These are phyloP conservation scores for Pogonocherus hispidulus DNA, from an alignment of 2,888 invertebrate species.

Conservation along the genomic window DNA sequence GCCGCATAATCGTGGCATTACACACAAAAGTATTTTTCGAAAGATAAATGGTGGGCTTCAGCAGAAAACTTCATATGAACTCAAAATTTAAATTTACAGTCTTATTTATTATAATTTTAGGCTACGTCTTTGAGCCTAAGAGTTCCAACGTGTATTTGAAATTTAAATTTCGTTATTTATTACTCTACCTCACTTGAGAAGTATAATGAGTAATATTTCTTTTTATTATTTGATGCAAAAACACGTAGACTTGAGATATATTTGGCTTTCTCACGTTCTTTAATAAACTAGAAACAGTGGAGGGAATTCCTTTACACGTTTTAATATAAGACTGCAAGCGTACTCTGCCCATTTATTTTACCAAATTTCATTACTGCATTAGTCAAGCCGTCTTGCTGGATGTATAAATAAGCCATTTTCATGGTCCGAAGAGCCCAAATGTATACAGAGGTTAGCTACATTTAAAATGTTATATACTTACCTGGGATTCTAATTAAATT, in stretches of 20 bases:
- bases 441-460: no score
- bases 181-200: conserved; percentile 10
- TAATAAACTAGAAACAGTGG: conserved; percentile 1
- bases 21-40: neutral
- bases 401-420: neutral
- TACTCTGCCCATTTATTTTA: neutral
- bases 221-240: conserved; percentile 8
- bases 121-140: neutral
- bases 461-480: no score
- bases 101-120: conserved; percentile 25
- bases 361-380: neutral
- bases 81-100: conserved; percentile 15
- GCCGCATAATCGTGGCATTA: neutral
- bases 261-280: conserved; percentile 8
- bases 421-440: no score
- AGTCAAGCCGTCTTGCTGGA: neutral
- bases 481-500: no score
- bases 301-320: neutral
- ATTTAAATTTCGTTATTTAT: conserved; percentile 30
- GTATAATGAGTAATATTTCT: conserved; percentile 26
- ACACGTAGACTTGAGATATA: conserved; percentile 10
- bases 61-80: conserved; percentile 21
- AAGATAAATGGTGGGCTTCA: conserved; percentile 15
- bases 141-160: conserved; percentile 20
- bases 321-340: neutral